Conservation (phyloP, 2,797 vertebrate genomes). For the Lates japonicus region DNA sequence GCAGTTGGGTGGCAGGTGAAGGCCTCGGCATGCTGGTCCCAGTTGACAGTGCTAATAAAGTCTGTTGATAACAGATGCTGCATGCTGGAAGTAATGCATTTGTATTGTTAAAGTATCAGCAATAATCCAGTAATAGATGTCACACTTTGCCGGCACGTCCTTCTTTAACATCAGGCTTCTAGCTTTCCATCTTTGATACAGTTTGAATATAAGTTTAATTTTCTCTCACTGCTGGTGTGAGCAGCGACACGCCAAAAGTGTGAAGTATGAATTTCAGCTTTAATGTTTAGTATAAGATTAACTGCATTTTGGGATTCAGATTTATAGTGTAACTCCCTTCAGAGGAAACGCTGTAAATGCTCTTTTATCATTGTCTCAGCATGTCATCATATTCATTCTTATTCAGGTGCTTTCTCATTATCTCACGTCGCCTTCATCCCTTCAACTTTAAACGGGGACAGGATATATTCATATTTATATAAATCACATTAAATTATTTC, state of each 20-base stretch:
- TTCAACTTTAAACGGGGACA: not conserved
- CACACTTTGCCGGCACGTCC: not conserved
- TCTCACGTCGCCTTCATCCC: not conserved
- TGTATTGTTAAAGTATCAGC: not conserved
- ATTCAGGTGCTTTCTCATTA: conserved; percentile 3
- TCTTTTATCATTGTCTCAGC: conserved; percentile 7
- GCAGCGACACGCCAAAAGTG: not conserved
- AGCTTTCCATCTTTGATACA: not conserved
- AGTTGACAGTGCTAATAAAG: not conserved
- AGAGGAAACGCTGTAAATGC: conserved; percentile 15
- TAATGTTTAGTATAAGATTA: not conserved
- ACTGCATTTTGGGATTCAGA: not conserved
- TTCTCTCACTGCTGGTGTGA: not conserved
- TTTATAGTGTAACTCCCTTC: not conserved
- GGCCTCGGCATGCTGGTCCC: not conserved
- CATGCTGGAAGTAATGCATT: not conserved
- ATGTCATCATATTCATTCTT: conserved; percentile 5
- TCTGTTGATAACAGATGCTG: not conserved
- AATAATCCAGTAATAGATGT: not conserved
- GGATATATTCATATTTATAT: not conserved
- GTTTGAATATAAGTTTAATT: not conserved
- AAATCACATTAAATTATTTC: not conserved
- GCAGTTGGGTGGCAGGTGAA: not conserved
- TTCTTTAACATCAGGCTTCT: not conserved
- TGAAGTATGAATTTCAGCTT: not conserved